Evolutionary conservation across 2,888 invertebrate genomes (phyloP), one percentile per base, ranked within the genome.

Genomic region (Drosophila paramelanica): DNA sequence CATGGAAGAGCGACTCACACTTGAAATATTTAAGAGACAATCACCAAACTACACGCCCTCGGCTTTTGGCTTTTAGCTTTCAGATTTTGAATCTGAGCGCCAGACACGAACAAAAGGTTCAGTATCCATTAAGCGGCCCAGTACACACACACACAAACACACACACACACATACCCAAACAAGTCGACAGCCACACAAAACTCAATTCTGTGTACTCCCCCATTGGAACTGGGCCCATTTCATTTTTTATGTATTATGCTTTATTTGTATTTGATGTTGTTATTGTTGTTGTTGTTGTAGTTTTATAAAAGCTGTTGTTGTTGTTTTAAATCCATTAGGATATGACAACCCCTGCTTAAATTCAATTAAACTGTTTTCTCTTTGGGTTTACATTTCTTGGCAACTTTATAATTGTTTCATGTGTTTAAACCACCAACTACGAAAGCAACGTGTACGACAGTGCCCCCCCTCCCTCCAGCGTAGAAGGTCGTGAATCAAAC

Each of bases 281-380:
- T 17, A 31, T 74, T 67, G 76, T 77, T 80, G 77, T 69, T 62
- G 42, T 23, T 62, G 53, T 57, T 67, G 53, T 42, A n/a, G 39
- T 36, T 45, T 42, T 60, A 59, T 56, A 43, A 61, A 58, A 52
- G 71, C 57, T 64, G 58, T 56, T 78, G 67, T 79, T 83, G 83
- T 85, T 84, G 88, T 62, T 75, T 88, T 86, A 88, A 85, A 85
- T 85, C 85, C 85, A 85, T 88, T 85, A 85, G 85, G 85, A 85
- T 86, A 85, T 85, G 85, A 88, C 85, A 88, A 88, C 88, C 85
- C 85, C 84, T 88, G 88, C 87, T 85, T 85, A 81, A 88, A 85
- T 85, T 85, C 85, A 85, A 88, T 85, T 85, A 85, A 85, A 85
- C 88, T 85, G 85, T 88, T 85, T 84, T 83, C 88, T 86, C 88